Percentiles rank a stretch among this genome's conserved stretches.
Evolutionary conservation across 2,797 vertebrate genomes (phyloP).

Genomic region (Spatula clypeata): DNA sequence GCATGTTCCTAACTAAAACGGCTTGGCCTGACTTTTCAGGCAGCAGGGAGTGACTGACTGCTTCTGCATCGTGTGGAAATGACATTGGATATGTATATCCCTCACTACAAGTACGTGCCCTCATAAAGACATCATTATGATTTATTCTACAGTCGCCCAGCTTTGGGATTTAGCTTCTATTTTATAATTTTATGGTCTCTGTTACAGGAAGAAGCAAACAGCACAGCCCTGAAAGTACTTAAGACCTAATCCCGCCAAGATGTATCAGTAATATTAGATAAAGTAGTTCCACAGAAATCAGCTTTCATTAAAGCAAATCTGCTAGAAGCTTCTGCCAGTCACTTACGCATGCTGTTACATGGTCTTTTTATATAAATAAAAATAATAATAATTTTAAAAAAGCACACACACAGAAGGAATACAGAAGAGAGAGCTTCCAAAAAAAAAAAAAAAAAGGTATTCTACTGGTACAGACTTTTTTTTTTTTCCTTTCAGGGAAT

Average conservation of each 20-base stretch:
- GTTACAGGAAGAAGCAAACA: background rate
- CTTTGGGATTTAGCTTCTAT: background rate
- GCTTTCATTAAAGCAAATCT: background rate
- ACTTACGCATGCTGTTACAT: background rate
- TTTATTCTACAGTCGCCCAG: background rate
- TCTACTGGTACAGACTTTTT: background rate
- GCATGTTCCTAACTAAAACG: rapidly evolving
- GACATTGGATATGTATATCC: rapidly evolving
- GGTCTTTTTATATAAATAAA: background rate
- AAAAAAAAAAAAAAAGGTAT: background rate
- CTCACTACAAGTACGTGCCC: rapidly evolving
- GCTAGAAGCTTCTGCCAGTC: background rate
- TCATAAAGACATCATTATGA: background rate
- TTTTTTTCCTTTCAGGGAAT: background rate
- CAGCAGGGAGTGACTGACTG: rapidly evolving
- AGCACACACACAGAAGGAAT: background rate
- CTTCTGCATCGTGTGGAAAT: rapidly evolving
- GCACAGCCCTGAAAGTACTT: background rate
- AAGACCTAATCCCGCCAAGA: background rate
- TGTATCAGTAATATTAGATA: background rate
- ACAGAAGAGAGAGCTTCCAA: background rate
- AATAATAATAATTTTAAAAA: no score
- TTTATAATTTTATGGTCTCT: background rate
- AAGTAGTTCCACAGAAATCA: background rate
- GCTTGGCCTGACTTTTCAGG: background rate